phyloP scores from a whole-genome alignment of 2,888 invertebrate species.

The Orthosia gothica region DNA sequence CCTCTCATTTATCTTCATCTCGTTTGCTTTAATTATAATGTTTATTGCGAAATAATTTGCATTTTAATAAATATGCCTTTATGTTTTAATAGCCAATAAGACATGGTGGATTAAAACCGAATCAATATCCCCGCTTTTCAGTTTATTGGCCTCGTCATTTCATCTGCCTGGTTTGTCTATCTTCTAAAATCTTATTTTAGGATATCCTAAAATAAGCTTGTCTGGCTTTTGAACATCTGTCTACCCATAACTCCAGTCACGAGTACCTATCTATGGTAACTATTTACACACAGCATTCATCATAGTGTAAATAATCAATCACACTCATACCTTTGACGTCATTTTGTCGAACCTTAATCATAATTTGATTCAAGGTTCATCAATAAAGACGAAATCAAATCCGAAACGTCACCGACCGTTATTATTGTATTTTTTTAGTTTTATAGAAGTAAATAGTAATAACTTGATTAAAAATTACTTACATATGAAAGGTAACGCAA shows the following conservation, averaged over 20 bases:
- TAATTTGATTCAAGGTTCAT: background rate
- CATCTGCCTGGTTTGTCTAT: too few relatives aligned
- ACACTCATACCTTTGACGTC: too few relatives aligned
- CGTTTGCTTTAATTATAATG: constrained; percentile 70
- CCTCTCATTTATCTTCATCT: constrained; percentile 78
- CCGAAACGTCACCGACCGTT: too few relatives aligned
- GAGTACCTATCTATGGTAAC: constrained; percentile 9
- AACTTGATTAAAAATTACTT: too few relatives aligned
- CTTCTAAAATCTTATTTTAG: too few relatives aligned
- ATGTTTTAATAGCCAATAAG: constrained; percentile 12
- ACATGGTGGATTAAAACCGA: background rate
- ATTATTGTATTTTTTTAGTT: too few relatives aligned
- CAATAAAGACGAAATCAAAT: too few relatives aligned
- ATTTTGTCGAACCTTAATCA: background rate
- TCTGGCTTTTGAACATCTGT: constrained; percentile 7
- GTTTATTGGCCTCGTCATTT: background rate
- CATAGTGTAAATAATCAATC: too few relatives aligned
- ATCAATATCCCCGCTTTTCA: background rate
- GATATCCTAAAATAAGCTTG: background rate
- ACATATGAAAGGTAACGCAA: too few relatives aligned
- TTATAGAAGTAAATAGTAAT: too few relatives aligned
- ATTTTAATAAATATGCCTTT: constrained; percentile 14
- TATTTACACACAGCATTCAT: too few relatives aligned
- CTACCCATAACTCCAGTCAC: background rate
- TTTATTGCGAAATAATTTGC: constrained; percentile 57